phyloP scores from a whole-genome alignment of 2,797 vertebrate species.

The Botia kubotai region DNA sequence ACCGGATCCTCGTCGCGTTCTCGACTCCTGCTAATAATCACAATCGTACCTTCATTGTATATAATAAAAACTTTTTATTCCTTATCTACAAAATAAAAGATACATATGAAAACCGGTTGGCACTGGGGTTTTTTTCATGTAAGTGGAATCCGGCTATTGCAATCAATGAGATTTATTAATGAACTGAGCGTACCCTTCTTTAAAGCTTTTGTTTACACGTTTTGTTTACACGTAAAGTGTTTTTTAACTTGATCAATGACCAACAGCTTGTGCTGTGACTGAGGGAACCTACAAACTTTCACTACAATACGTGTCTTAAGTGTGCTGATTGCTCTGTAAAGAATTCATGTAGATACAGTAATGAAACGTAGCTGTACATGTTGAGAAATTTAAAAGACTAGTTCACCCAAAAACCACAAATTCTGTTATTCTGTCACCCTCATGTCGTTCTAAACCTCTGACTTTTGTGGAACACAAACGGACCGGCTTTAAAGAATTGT shows the following conservation, averaged over 20 bases:
- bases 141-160: slow-evolving; percentile 23
- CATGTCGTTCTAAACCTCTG: not conserved
- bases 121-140: slow-evolving; percentile 5
- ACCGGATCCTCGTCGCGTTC: slow-evolving; percentile 13
- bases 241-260: not conserved
- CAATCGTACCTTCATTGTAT: slow-evolving; percentile 50
- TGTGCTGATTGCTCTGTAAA: slow-evolving; percentile 42
- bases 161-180: slow-evolving; percentile 30
- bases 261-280: not conserved
- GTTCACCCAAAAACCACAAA: not conserved
- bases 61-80: slow-evolving; percentile 51
- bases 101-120: slow-evolving; percentile 38
- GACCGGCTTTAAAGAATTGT: not conserved
- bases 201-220: slow-evolving; percentile 16
- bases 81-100: slow-evolving; percentile 59
- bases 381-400: slow-evolving; percentile 7
- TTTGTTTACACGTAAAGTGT: not conserved
- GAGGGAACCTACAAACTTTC: slow-evolving; percentile 15
- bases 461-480: not conserved
- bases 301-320: slow-evolving; percentile 26
- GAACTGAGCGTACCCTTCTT: slow-evolving; percentile 2
- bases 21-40: slow-evolving; percentile 44
- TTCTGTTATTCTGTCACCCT: not conserved
- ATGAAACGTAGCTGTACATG: slow-evolving; percentile 33
- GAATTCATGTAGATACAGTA: slow-evolving; percentile 31